Evolutionary conservation across 2,888 invertebrate species (phyloP), one percentile per base, ranked within the genome.

Genomic region (Macaria notata): DNA sequence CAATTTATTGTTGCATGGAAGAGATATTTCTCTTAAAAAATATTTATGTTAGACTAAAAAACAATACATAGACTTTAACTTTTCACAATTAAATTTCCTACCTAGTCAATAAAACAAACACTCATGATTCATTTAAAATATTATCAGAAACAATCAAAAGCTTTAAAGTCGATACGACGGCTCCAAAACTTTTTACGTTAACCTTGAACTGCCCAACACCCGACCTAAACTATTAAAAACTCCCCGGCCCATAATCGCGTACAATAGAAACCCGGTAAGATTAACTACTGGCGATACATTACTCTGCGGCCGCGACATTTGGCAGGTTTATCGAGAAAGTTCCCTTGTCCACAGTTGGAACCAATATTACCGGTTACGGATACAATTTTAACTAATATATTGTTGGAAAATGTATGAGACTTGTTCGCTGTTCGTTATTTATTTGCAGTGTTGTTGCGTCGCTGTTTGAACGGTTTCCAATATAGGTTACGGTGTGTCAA

Each of bases 241-340:
- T 36, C 7, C 33, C 33, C 33, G n/a, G 9, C 8, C 42, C 36
- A 50, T 46, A 49, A 39, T 39, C 9, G 3, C 9, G 7, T 49
- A 38, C 9, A 44, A 46, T 47, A 47, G 42, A 43, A 43, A 47
- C 9, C 31, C 4, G 33, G 19, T 29, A 31, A 52, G 55, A 57
- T 59, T 53, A 45, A 54, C 44, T 47, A 56, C 57, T 61, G 62
- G 42, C 46, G 33, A 54, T 55, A 44, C 31, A 49, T 57, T 59
- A 59, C 45, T 31, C 62, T 58, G 65, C 57, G 41, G 41, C 61
- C 61, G 66, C 66, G 69, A 69, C 69, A 68, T 69, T 74, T 70
- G 67, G 67, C 67, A 71, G 76, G 68, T 75, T 75, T 74, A 76
- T 73, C 69, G 71, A 73, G 68, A 72, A 75, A 73, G 68, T 73